Conservation (phyloP, 2,888 invertebrate genomes). For the Sturmia bella region DNA sequence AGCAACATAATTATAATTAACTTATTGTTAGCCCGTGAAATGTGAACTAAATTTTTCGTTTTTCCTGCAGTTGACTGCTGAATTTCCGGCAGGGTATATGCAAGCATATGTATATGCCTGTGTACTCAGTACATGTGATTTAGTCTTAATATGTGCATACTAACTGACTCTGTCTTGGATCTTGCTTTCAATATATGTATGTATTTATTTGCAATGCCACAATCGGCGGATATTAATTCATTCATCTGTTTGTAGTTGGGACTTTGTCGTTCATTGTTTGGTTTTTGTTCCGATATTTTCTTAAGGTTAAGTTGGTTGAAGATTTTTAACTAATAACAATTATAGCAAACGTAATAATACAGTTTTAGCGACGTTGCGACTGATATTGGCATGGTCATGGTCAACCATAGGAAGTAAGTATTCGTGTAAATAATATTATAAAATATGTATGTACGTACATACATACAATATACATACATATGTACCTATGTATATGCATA, state of each 20-base stretch:
- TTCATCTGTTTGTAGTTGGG: conserved; percentile 21
- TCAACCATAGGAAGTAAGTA: conserved; percentile 47
- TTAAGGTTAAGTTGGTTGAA: conserved; percentile 27
- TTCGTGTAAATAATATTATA: neutral
- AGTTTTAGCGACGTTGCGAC: conserved; percentile 21
- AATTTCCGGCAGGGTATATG: too few relatives aligned
- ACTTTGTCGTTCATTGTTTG: conserved; percentile 56
- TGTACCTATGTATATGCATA: neutral
- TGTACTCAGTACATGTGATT: neutral
- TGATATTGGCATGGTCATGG: conserved; percentile 46
- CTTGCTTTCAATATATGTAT: conserved; percentile 44
- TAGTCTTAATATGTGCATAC: neutral
- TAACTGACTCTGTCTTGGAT: conserved; percentile 33
- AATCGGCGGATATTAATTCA: conserved; percentile 11
- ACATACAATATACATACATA: neutral
- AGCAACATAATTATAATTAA: too few relatives aligned
- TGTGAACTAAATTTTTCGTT: too few relatives aligned
- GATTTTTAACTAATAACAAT: conserved; percentile 15
- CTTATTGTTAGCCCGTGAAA: too few relatives aligned
- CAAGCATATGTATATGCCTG: neutral
- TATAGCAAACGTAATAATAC: neutral
- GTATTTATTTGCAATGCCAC: conserved; percentile 34
- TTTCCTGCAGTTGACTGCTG: too few relatives aligned
- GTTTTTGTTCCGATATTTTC: conserved; percentile 27
- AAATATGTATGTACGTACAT: too few relatives aligned